Base-by-base conservation (phyloP, 1,140 invertebrate species). In the Coptotermes formosanus region DNA sequence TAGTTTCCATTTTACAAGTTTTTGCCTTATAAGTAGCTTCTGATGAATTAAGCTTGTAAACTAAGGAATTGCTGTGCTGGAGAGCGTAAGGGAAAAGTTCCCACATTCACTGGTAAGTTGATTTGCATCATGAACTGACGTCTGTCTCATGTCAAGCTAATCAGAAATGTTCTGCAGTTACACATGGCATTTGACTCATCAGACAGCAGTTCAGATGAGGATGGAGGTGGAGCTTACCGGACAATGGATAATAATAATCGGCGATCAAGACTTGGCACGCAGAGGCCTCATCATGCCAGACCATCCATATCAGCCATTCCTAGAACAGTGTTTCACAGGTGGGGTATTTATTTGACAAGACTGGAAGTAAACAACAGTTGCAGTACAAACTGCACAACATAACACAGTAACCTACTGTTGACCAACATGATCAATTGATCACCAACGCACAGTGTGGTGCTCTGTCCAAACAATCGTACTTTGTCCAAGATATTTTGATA, bases 291-390 rank as follows among this genome's bases (percentile, higher is more conserved):
- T 75, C 82, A 86, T 82, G 25, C 82, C 82, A 89, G 91, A 85
- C 87, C 91, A 2, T 89, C 90, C 30, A 89, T 91, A 30, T 91
- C 91, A 44, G 87, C 91, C 83, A 92, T 93, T 85, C 93, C 93
- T 14, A 90, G 94, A 87, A 94, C 94, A 85, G 93, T 95, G 87
- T 95, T 95, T 89, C 94, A 95, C 88, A 93, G 86, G 94, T 94
- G 19, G 19, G 19, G 19, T 55, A 55, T 55, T 55, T 55, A 55
- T 55, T 19, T 12, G 48, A 55, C 90, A 89, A 90, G 88, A 14
- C 43, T 23, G 21, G 3, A 23, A 69, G 2, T 69, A 23, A 3
- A 82, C n/a, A 12, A 81, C 11, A 12, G 7, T 6, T 81, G 8
- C 21, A 48, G 48, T 7, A 11, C 48, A 48, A 48, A 48, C 48